phyloP scores from a whole-genome alignment of 2,888 invertebrate species.

The Nezara viridula region DNA sequence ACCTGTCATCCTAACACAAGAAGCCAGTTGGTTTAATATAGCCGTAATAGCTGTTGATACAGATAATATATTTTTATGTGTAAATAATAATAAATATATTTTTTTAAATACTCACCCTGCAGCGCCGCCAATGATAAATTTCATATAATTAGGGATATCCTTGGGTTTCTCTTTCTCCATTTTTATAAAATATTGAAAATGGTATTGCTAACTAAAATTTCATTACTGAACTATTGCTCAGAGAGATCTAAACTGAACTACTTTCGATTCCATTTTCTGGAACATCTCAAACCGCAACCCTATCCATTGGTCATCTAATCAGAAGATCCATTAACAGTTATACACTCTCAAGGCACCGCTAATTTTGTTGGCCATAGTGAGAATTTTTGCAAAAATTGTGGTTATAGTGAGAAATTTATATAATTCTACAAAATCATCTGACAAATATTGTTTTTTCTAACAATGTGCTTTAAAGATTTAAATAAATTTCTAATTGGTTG shows the following conservation, averaged over 20 bases:
- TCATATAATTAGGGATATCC: conserved; percentile 78
- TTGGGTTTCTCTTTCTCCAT: conserved; percentile 68
- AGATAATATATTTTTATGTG: background rate
- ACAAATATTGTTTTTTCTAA: background rate
- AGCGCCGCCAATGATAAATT: conserved; percentile 86
- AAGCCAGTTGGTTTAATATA: no score
- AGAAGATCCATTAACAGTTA: background rate
- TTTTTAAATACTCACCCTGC: conserved; percentile 77
- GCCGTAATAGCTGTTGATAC: no score
- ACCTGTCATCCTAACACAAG: conserved; percentile 86
- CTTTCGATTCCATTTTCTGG: no score
- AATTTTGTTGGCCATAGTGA: no score
- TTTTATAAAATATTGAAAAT: background rate
- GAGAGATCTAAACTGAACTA: background rate
- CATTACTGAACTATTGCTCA: background rate
- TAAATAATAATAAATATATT: background rate
- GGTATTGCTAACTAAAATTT: background rate
- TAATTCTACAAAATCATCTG: background rate
- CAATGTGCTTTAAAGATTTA: background rate
- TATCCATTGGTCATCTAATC: background rate
- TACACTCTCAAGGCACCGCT: background rate
- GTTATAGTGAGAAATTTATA: background rate
- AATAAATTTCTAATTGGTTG: background rate
- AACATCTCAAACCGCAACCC: no score
- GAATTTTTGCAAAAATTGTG: no score